Evolutionary conservation across 1,140 invertebrate genomes (phyloP), one percentile per base, ranked within the genome.

Genomic region (Maconellicoccus hirsutus): DNA sequence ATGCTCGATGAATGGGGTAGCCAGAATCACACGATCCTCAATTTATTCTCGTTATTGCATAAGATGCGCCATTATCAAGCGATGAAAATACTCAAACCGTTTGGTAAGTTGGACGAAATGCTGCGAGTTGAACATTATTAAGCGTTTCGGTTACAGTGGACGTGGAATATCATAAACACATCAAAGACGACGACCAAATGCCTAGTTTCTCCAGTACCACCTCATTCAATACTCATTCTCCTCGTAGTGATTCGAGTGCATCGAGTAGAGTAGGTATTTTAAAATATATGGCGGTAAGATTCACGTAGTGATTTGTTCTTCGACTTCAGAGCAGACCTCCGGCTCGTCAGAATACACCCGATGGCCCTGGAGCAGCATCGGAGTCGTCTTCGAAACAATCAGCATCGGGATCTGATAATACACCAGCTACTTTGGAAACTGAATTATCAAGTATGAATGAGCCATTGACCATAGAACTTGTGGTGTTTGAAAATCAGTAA

Each of bases 1-100:
- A 81, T 96, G 3, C 80, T 96, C 21, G 85, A 82, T 33, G 79
- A 84, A 70, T 95, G 90, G 90, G 88, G 89, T 6, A 84, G 87
- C 74, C 83, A 87, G 71, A 94, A 93, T 80, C 90, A 93, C 75
- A 87, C 86, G 19, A 85, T 92, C 1, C 78, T 86, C 63, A 88
- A 92, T 78, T 79, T 96, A 6, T 93, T 92, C 78, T 80, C 86
- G 1, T 76, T 90, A 22, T 81, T 91, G 3, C 87, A 79, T 22
- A 80, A 79, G 75, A 89, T 92, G 85, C 83, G 87, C 73, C 85
- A 92, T 75, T 87, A 87, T 75, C 82, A 86, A 74, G 87, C 87
- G 1, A 87, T 94, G 84, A 75, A 80, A 39, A 79, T 85, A 23
- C 76, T 94, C 0, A 84, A 85, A 76, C 76, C 81, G 29, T 86